These are phyloP conservation scores for Archivesica marissinica DNA, from an alignment of 1,140 invertebrate genomes.

Conservation along the genomic window DNA sequence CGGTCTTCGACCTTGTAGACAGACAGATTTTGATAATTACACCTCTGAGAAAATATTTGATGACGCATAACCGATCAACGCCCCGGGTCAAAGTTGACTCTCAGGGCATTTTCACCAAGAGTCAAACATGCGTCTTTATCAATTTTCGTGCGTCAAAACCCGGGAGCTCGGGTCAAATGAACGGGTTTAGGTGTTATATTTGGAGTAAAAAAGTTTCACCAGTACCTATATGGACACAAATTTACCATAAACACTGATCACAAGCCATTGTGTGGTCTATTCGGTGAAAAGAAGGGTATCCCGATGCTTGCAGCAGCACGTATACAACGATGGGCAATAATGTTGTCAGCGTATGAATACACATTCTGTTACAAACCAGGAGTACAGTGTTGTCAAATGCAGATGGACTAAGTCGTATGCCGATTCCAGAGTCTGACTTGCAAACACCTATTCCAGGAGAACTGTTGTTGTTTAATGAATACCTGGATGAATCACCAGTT, in stretches of 20 bases:
- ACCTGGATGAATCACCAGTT: conserved; percentile 1
- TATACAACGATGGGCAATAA: conserved; percentile 72
- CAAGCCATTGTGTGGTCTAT: conserved; percentile 80
- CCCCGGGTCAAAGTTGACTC: too few relatives aligned
- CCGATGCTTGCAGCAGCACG: conserved; percentile 74
- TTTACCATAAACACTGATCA: conserved; percentile 78
- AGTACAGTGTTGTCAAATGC: conserved; percentile 49
- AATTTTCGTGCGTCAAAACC: too few relatives aligned
- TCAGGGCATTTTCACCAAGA: too few relatives aligned
- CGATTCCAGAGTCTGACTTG: neutral
- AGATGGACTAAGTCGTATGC: conserved; percentile 55
- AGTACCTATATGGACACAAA: conserved; percentile 81
- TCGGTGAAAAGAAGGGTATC: conserved; percentile 76
- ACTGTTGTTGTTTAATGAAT: conserved; percentile 32
- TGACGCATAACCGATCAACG: too few relatives aligned
- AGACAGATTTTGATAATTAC: too few relatives aligned
- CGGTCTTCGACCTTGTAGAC: too few relatives aligned
- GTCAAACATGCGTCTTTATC: too few relatives aligned
- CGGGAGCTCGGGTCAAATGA: conserved; percentile 84
- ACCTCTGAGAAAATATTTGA: too few relatives aligned
- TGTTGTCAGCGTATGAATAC: conserved; percentile 68
- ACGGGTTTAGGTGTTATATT: conserved; percentile 82
- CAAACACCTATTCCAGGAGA: neutral
- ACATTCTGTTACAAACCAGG: conserved; percentile 62
- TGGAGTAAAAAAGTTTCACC: conserved; percentile 81